phyloP scores from a whole-genome alignment of 1,140 invertebrate genomes.

The Cryptotermes secundus region DNA sequence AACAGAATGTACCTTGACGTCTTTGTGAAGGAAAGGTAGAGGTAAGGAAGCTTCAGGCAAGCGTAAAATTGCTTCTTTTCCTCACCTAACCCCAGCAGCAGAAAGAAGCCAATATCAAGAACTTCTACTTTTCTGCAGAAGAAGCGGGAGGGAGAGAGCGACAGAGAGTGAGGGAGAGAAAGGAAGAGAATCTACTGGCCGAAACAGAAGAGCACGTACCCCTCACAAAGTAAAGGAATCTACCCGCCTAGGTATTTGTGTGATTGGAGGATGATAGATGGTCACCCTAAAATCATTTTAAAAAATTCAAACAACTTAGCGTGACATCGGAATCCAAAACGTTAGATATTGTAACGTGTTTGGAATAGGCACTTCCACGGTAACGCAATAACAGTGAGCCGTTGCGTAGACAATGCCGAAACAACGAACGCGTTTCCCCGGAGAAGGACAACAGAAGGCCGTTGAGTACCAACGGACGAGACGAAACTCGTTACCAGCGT shows the following conservation, averaged over 20 bases:
- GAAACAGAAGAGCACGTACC: not conserved
- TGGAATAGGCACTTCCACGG: no score
- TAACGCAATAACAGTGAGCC: no score
- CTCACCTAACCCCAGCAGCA: slow-evolving; percentile 9
- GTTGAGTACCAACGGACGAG: no score
- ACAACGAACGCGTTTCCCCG: no score
- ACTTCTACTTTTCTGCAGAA: not conserved
- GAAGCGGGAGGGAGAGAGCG: not conserved
- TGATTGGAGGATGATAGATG: not conserved
- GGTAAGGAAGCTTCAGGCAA: not conserved
- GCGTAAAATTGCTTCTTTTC: slow-evolving; percentile 19
- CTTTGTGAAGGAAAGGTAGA: not conserved
- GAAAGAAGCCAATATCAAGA: slow-evolving; percentile 15
- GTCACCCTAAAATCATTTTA: not conserved
- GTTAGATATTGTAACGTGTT: no score
- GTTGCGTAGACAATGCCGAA: no score
- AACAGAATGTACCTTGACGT: slow-evolving; percentile 5
- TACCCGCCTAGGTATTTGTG: not conserved
- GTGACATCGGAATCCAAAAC: not conserved
- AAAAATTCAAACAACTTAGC: not conserved
- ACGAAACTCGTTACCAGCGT: no score
- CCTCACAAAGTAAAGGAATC: not conserved
- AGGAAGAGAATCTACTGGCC: not conserved
- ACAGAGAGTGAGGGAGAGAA: not conserved
- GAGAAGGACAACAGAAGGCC: no score